Evolutionary conservation across 2,888 invertebrate species (phyloP).

Genomic region (Vesta saturnalis): DNA sequence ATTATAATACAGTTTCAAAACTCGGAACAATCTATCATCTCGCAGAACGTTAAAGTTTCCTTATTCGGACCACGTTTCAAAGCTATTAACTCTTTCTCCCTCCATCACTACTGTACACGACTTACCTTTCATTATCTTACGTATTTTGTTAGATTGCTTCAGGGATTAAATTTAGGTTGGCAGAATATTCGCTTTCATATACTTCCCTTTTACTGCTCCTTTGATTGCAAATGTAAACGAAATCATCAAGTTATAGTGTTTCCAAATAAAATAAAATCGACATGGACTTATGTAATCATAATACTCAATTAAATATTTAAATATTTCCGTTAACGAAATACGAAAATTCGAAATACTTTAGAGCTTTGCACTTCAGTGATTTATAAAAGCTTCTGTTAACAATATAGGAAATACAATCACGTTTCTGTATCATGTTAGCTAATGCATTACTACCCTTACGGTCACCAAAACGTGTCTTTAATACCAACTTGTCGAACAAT

Average conservation of each 20-base stretch:
- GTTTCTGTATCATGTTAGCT: slow-evolving; percentile 5
- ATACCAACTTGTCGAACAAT: slow-evolving; percentile 39
- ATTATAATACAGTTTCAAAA: slow-evolving; percentile 52
- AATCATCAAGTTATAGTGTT: slow-evolving; percentile 35
- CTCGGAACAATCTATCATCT: slow-evolving; percentile 52
- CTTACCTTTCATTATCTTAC: slow-evolving; percentile 43
- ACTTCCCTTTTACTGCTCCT: slow-evolving; percentile 35
- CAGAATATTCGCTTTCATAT: slow-evolving; percentile 38
- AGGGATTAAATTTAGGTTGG: slow-evolving; percentile 39
- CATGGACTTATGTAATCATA: slow-evolving; percentile 18
- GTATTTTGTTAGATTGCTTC: slow-evolving; percentile 42
- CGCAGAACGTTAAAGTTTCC: slow-evolving; percentile 48
- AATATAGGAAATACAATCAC: slow-evolving; percentile 7
- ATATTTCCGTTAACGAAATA: not conserved
- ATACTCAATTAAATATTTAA: not conserved
- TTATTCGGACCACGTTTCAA: slow-evolving; percentile 50
- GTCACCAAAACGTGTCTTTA: slow-evolving; percentile 37
- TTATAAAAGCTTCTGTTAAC: not conserved
- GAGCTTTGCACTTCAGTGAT: not conserved
- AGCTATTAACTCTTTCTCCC: slow-evolving; percentile 47
- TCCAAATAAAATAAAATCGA: slow-evolving; percentile 20
- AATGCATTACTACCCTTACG: slow-evolving; percentile 28
- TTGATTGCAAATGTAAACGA: slow-evolving; percentile 37
- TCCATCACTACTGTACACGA: slow-evolving; percentile 39
- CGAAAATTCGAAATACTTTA: not conserved